Conservation (phyloP, 2,113 vertebrate species). For the Cephalopterus ornatus region DNA sequence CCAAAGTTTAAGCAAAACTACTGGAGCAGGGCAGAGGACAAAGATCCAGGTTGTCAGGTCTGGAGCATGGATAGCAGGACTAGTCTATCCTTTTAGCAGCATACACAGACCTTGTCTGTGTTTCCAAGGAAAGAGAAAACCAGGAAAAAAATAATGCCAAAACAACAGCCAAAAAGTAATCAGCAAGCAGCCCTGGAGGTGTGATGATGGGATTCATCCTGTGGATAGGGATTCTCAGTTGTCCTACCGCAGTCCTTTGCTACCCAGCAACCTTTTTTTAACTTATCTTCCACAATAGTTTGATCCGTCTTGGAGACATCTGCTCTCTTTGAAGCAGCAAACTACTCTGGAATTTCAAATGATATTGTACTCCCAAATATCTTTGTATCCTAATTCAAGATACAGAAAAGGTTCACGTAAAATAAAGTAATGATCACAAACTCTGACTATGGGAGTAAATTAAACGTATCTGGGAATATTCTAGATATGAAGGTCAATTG, state of each 20-base stretch:
- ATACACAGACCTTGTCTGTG: neutral
- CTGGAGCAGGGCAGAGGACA: neutral
- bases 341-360: neutral
- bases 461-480: neutral
- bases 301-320: neutral
- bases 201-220: neutral
- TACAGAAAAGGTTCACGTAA: neutral
- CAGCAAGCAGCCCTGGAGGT: neutral
- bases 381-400: neutral
- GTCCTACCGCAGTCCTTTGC: neutral
- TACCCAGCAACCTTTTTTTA: neutral
- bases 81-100: neutral
- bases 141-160: fast-evolving
- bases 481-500: neutral
- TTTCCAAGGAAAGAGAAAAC: neutral
- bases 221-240: neutral
- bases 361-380: neutral
- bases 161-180: neutral
- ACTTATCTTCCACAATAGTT: neutral
- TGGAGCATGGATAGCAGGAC: neutral
- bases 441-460: neutral
- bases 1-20: neutral
- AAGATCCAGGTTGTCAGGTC: neutral
- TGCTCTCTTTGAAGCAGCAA: neutral
- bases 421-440: neutral